These are phyloP conservation scores for Popillia japonica DNA, from an alignment of 1,140 invertebrate species.

Conservation along the genomic window DNA sequence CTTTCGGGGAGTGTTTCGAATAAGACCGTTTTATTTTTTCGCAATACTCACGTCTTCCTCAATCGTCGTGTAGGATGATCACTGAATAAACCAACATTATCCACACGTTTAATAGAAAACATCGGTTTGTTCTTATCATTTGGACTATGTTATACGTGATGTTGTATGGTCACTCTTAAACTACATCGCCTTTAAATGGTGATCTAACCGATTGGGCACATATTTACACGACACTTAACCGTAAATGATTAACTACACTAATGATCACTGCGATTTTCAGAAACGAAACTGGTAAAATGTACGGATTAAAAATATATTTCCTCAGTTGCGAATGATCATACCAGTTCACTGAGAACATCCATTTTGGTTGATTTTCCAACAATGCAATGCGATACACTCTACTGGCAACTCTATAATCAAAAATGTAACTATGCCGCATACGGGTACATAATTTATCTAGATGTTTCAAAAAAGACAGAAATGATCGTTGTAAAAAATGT, in stretches of 20 bases:
- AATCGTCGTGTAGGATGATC: constrained; percentile 2
- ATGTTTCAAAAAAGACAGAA: background rate
- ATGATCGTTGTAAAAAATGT: background rate
- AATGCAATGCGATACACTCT: constrained; percentile 39
- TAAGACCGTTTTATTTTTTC: background rate
- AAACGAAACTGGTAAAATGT: background rate
- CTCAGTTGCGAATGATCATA: constrained; percentile 23
- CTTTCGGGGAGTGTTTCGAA: constrained; percentile 32
- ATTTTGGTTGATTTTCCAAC: constrained; percentile 43
- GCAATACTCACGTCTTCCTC: constrained; percentile 31
- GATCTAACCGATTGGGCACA: background rate
- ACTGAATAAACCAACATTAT: constrained; percentile 32
- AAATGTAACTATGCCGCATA: constrained; percentile 6
- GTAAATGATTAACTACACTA: background rate
- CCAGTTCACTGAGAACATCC: constrained; percentile 37
- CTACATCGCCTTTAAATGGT: constrained; percentile 11
- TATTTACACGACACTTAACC: constrained; percentile 17
- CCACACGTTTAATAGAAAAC: constrained; percentile 26
- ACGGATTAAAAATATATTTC: background rate
- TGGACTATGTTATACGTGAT: constrained; percentile 28
- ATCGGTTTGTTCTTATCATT: constrained; percentile 39
- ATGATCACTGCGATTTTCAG: background rate
- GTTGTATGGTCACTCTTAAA: constrained; percentile 20
- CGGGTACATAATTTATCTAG: background rate
- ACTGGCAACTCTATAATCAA: constrained; percentile 3